Conservation (phyloP, 2,113 vertebrate species). For the Burhinus oedicnemus region DNA sequence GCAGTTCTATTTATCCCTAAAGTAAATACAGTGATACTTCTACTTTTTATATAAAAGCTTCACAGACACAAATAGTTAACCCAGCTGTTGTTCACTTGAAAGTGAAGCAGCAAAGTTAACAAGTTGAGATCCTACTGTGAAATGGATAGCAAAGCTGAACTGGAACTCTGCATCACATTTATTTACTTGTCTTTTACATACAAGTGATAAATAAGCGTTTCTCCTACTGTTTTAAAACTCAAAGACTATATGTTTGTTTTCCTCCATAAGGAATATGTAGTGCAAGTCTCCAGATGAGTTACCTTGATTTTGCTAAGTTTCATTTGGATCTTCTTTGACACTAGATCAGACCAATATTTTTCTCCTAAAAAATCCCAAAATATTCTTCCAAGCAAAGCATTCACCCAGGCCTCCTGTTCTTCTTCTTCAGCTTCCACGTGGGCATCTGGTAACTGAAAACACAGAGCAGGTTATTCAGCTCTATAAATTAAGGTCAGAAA, state of each 20-base stretch:
- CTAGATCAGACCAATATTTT: constrained; percentile 94
- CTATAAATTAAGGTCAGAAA: background rate
- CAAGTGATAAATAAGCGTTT: background rate
- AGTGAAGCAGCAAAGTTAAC: background rate
- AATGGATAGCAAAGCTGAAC: background rate
- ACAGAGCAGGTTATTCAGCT: constrained; percentile 19
- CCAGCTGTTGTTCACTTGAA: background rate
- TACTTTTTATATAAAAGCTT: background rate
- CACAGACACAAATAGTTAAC: background rate
- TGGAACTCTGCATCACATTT: background rate
- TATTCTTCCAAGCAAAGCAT: constrained; percentile 92
- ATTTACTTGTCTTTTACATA: background rate
- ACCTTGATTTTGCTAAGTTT: constrained; percentile 99
- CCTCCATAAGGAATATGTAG: background rate
- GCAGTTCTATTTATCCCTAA: background rate
- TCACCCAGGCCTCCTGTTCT: constrained; percentile 93
- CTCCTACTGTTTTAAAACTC: background rate
- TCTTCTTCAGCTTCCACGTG: constrained; percentile 65
- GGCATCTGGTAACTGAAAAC: constrained; percentile 78
- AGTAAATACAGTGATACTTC: background rate
- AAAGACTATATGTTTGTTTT: background rate
- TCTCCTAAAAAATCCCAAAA: constrained; percentile 99
- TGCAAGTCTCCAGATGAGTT: background rate
- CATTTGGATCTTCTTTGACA: constrained; percentile 99
- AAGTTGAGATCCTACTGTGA: background rate